Evolutionary conservation across 1,140 invertebrate species (phyloP), one percentile per base, ranked within the genome.

Genomic region (Dinoponera quadriceps): DNA sequence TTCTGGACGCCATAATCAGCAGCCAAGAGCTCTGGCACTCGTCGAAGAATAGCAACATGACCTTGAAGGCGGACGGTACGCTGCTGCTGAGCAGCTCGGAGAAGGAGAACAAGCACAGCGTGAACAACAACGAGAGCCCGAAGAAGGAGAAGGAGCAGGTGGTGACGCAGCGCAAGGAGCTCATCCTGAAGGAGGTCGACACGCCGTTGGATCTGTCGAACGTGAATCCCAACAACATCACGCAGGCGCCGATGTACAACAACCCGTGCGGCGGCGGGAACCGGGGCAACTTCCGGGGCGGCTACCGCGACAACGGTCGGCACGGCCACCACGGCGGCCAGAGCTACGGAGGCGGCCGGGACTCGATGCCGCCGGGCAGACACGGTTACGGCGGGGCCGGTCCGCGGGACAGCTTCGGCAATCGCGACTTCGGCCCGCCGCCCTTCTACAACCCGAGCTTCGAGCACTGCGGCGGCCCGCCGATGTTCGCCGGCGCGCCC

Each of bases 1-100:
- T 98, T 0, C 91, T 98, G 0, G 96, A 96, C 13, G 96, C 94
- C 83, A 98, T 98, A 81, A 94, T 98, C 86, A 95, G 96, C 68
- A 95, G 95, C 82, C 97, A 98, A 93, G 95, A 96, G 77, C 93
- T 96, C n/a, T 96, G 97, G 90, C 96, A 97, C 89, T 96, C 96
- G 0, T 96, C 95, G 72, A 95, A 95, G 73, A 95, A 96, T 77
- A 95, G 94, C 13, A 92, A 96, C 14, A 93, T 97, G 3, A 95
- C 94, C 0, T 91, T 97, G 0, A 94, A 96, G 14, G 93, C 95
- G 27, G 95, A 97, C 88, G 96, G 96, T 0, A 93, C 94, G 16
- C 71, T 97, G 14, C 82, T 94, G 29, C 92, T 95, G 9, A 93
- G 91, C n/a, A 84, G 84, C 73, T 91, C 91, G n/a, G 90, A 92